Evolutionary conservation across 2,888 invertebrate genomes (phyloP).

Genomic region (Drosophila neoperkinsi): DNA sequence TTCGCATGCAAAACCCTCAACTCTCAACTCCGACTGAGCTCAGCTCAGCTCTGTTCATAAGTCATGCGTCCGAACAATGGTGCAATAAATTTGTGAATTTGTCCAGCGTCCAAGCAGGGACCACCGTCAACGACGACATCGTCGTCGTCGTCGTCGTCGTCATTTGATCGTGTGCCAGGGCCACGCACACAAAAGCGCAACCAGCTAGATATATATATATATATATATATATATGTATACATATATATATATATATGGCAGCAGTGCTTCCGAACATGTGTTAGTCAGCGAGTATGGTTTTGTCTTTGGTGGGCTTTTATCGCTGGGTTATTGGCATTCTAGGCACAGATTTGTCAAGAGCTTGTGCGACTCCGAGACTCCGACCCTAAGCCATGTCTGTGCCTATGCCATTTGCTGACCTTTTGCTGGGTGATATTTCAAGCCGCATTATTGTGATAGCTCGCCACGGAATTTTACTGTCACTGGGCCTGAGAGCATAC

Average conservation of each 20-base stretch:
- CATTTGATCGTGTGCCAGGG: conserved; percentile 76
- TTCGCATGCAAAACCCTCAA: conserved; percentile 13
- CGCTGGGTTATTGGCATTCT: conserved; percentile 30
- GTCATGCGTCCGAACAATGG: conserved; percentile 76
- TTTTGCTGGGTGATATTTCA: conserved; percentile 71
- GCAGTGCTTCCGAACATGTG: conserved; percentile 71
- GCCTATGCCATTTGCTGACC: conserved; percentile 58
- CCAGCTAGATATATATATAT: conserved; percentile 1
- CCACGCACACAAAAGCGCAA: conserved; percentile 31
- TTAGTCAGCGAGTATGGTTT: conserved; percentile 28
- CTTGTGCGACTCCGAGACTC: conserved; percentile 32
- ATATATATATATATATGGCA: neutral
- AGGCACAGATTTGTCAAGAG: conserved; percentile 62
- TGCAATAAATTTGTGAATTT: conserved; percentile 80
- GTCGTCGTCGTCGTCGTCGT: conserved; percentile 37
- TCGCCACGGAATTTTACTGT: conserved; percentile 14
- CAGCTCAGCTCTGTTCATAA: conserved; percentile 61
- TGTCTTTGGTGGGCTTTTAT: conserved; percentile 11
- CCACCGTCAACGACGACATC: conserved; percentile 58
- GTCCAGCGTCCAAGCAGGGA: conserved; percentile 67
- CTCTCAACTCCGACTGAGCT: neutral
- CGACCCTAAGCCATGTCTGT: conserved; percentile 24
- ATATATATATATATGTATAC: neutral
- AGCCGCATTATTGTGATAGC: conserved; percentile 62
- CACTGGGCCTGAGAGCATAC: conserved; percentile 14